These are phyloP conservation scores for Brevimyrus niger DNA, from an alignment of 2,113 vertebrate species.

Conservation along the genomic window DNA sequence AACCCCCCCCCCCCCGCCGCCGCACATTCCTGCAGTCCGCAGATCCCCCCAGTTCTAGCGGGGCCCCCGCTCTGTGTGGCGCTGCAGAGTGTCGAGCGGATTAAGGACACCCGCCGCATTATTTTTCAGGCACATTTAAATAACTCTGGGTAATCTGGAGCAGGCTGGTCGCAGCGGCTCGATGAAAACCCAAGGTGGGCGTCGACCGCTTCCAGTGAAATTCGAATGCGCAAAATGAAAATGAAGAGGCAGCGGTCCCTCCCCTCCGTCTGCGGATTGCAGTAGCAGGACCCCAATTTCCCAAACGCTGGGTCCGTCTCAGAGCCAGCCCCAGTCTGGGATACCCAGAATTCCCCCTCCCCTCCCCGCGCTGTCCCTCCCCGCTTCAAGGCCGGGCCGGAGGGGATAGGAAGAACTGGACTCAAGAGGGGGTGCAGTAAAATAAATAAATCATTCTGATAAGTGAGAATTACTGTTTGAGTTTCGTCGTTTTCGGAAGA, in stretches of 20 bases:
- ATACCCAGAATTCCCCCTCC: background rate
- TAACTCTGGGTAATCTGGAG: constrained; percentile 17
- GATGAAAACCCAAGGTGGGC: constrained; percentile 31
- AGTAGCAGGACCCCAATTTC: constrained; percentile 56
- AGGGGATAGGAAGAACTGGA: constrained; percentile 50
- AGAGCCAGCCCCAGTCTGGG: background rate
- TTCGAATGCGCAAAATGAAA: constrained; percentile 6
- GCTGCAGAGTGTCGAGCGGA: background rate
- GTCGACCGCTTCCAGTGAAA: constrained; percentile 22
- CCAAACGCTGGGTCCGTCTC: background rate
- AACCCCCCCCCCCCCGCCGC: background rate
- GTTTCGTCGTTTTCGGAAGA: constrained; percentile 42
- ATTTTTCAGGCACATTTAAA: constrained; percentile 15
- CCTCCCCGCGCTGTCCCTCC: background rate
- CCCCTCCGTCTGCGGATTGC: constrained; percentile 51
- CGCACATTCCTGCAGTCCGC: background rate
- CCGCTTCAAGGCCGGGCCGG: constrained; percentile 28
- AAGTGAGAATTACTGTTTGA: constrained; percentile 83
- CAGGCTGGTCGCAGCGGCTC: constrained; percentile 53
- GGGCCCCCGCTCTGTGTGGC: background rate
- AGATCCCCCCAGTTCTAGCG: background rate
- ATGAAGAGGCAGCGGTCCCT: constrained; percentile 37
- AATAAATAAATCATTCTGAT: constrained; percentile 59
- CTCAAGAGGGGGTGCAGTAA: constrained; percentile 72
- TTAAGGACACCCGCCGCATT: constrained; percentile 4